Percentiles rank a stretch among this genome's conserved stretches.
Evolutionary conservation across 2,888 invertebrate genomes (phyloP).

Genomic region (Drosophila conformis): DNA sequence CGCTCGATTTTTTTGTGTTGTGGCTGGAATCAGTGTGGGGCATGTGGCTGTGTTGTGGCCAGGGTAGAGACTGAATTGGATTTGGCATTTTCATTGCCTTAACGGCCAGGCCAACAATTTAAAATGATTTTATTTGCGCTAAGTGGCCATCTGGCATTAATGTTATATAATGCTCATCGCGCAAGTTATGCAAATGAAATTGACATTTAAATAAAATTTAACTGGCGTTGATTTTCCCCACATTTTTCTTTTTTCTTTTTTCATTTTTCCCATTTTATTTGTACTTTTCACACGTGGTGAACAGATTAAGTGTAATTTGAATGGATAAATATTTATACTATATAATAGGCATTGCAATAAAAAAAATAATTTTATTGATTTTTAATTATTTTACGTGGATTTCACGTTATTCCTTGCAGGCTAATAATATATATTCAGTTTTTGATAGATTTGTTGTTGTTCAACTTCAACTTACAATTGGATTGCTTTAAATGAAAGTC

Average conservation of each 20-base stretch:
- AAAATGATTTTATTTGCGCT: conserved; percentile 67
- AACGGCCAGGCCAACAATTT: conserved; percentile 45
- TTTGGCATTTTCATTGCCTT: conserved; percentile 45
- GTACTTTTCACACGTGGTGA: conserved; percentile 45
- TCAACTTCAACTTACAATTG: background rate
- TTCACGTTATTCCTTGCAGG: background rate
- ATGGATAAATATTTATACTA: conserved; percentile 7
- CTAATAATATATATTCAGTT: background rate
- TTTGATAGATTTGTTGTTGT: background rate
- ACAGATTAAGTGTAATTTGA: conserved; percentile 47
- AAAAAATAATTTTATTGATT: background rate
- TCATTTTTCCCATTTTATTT: background rate
- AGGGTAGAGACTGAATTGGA: conserved; percentile 47
- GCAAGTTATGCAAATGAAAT: conserved; percentile 73
- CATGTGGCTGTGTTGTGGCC: conserved; percentile 22
- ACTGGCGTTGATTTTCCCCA: conserved; percentile 49
- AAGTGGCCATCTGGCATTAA: conserved; percentile 69
- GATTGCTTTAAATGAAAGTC: background rate
- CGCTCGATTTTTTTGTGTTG: conserved; percentile 2
- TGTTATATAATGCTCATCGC: conserved; percentile 49
- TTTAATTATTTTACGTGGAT: background rate
- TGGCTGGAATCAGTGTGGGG: conserved; percentile 30
- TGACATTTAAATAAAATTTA: conserved; percentile 64
- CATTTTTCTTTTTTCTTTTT: conserved; percentile 26
- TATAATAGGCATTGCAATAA: background rate